These are phyloP conservation scores for Cantharis rustica DNA, from an alignment of 2,888 invertebrate genomes.

Conservation along the genomic window DNA sequence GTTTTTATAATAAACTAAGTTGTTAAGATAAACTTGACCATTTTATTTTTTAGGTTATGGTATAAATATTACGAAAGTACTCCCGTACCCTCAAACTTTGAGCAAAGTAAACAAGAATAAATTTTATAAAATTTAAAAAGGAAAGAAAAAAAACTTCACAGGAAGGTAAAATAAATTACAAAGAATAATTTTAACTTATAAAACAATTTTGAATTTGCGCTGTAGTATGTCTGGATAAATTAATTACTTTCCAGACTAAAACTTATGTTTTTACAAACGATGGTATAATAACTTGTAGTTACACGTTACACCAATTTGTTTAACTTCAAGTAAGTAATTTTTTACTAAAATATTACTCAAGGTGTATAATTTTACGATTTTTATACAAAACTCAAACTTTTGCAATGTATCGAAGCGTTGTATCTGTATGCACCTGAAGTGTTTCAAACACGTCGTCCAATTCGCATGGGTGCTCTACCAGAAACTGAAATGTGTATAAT, in stretches of 20 bases:
- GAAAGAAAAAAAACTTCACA: too few relatives aligned
- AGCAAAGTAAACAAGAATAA: too few relatives aligned
- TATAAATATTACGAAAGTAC: too few relatives aligned
- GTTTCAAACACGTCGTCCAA: slow-evolving; percentile 31
- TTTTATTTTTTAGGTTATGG: too few relatives aligned
- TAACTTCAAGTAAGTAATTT: background rate
- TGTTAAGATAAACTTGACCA: background rate
- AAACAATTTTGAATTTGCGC: too few relatives aligned
- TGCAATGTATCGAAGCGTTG: background rate
- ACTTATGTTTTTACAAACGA: background rate
- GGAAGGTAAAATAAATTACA: too few relatives aligned
- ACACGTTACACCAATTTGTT: background rate
- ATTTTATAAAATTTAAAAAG: too few relatives aligned
- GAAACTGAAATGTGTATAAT: slow-evolving; percentile 35
- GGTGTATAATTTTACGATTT: slow-evolving; percentile 1
- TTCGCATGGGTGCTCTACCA: slow-evolving; percentile 34
- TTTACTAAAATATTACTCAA: slow-evolving; percentile 13
- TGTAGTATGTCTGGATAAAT: background rate
- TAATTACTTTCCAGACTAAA: background rate
- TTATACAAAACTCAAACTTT: slow-evolving; percentile 2
- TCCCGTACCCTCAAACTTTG: too few relatives aligned
- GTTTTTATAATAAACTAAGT: background rate
- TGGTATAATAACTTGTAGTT: background rate
- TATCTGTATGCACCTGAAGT: slow-evolving; percentile 35
- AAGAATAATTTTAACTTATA: too few relatives aligned